These are phyloP conservation scores for Lycaena phlaeas DNA, from an alignment of 2,888 invertebrate species.

Conservation along the genomic window DNA sequence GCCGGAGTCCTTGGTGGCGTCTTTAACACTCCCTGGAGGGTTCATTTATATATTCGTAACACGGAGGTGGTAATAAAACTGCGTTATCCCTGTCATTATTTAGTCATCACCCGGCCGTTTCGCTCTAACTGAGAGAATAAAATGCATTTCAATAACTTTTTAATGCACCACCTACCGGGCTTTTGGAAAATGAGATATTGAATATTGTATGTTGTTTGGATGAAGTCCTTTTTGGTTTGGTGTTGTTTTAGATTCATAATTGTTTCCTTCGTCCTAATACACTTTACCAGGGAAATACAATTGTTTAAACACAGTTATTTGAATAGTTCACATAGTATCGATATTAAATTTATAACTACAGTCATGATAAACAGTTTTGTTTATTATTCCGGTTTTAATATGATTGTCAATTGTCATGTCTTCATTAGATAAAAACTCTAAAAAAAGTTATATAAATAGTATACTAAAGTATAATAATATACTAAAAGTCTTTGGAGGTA, in stretches of 20 bases:
- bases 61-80: constrained; percentile 69
- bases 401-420: too few relatives aligned
- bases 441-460: too few relatives aligned
- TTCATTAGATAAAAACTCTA: too few relatives aligned
- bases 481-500: too few relatives aligned
- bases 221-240: neutral
- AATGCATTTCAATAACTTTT: constrained; percentile 56
- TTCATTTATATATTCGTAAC: constrained; percentile 72
- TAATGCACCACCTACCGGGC: constrained; percentile 3
- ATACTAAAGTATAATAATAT: too few relatives aligned
- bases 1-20: constrained; percentile 65
- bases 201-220: constrained; percentile 7
- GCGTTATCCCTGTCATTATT: constrained; percentile 72
- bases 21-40: constrained; percentile 69
- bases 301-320: too few relatives aligned
- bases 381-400: too few relatives aligned
- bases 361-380: too few relatives aligned
- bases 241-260: constrained; percentile 1
- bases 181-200: constrained; percentile 8
- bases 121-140: constrained; percentile 45
- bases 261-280: too few relatives aligned
- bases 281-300: too few relatives aligned
- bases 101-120: constrained; percentile 64
- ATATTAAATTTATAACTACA: too few relatives aligned
- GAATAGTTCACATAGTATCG: too few relatives aligned